Percentiles rank a stretch among this genome's conserved stretches.
Evolutionary conservation across 2,113 vertebrate genomes (phyloP).

Genomic region (Anhinga rufa): DNA sequence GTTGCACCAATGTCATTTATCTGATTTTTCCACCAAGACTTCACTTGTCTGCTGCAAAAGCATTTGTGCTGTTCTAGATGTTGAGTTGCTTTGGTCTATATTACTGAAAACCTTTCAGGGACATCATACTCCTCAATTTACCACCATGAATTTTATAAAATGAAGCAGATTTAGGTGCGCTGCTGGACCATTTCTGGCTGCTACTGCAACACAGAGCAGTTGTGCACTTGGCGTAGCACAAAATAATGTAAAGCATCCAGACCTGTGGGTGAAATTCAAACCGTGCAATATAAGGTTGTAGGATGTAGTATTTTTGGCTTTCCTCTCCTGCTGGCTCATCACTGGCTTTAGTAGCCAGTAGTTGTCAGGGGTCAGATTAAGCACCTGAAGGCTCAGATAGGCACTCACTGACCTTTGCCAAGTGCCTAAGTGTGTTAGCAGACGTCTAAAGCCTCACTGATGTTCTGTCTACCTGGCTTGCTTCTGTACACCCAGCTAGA

Average conservation of each 20-base stretch:
- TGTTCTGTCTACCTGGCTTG: neutral
- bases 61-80: neutral
- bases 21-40: neutral
- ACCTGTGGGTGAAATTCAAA: neutral
- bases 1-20: rapidly evolving
- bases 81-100: neutral
- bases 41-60: neutral
- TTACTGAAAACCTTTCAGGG: neutral
- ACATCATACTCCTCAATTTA: too few species aligned
- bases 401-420: neutral
- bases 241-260: neutral
- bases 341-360: neutral
- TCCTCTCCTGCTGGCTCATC: neutral
- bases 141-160: neutral
- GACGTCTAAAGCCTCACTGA: neutral
- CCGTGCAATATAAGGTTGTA: neutral
- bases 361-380: neutral
- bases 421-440: neutral
- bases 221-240: neutral
- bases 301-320: neutral
- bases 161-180: too few species aligned
- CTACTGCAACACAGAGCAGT: neutral
- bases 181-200: neutral
- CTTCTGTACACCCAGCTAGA: neutral
- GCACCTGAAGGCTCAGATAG: neutral